phyloP scores from a whole-genome alignment of 2,888 invertebrate genomes.

The Mellilla xanthometata region DNA sequence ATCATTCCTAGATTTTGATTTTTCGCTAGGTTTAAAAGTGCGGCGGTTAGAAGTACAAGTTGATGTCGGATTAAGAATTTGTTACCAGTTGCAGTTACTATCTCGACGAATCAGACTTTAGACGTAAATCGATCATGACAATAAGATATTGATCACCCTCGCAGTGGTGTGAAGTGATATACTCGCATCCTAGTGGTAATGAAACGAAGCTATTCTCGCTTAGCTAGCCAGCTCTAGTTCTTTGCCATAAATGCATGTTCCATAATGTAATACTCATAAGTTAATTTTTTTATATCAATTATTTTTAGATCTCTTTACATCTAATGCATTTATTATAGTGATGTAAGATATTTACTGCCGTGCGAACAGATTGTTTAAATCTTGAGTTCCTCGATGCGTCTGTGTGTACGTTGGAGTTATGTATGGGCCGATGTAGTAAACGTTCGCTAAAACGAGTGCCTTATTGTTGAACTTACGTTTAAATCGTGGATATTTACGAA shows the following conservation, averaged over 20 bases:
- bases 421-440: constrained; percentile 61
- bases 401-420: constrained; percentile 49
- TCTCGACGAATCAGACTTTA: constrained; percentile 47
- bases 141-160: constrained; percentile 14
- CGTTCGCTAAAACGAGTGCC: constrained; percentile 62
- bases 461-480: constrained; percentile 51
- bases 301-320: constrained; percentile 82
- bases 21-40: constrained; percentile 34
- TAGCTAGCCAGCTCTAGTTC: constrained; percentile 78
- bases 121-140: constrained; percentile 13
- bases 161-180: constrained; percentile 31
- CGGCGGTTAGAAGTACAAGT: constrained; percentile 46
- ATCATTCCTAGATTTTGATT: constrained; percentile 68
- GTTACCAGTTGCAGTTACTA: constrained; percentile 79
- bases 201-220: constrained; percentile 79
- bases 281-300: constrained; percentile 74
- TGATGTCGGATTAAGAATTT: constrained; percentile 62
- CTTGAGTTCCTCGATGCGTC: constrained; percentile 64
- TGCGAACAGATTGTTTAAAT: constrained; percentile 48
- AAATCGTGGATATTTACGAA: constrained; percentile 34
- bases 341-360: constrained; percentile 59
- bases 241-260: constrained; percentile 83
- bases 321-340: constrained; percentile 80
- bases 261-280: constrained; percentile 83
- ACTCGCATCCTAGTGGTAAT: constrained; percentile 64